Conservation (phyloP, 92 coral and sea anemone species). For the Scolanthus callimorphus region DNA sequence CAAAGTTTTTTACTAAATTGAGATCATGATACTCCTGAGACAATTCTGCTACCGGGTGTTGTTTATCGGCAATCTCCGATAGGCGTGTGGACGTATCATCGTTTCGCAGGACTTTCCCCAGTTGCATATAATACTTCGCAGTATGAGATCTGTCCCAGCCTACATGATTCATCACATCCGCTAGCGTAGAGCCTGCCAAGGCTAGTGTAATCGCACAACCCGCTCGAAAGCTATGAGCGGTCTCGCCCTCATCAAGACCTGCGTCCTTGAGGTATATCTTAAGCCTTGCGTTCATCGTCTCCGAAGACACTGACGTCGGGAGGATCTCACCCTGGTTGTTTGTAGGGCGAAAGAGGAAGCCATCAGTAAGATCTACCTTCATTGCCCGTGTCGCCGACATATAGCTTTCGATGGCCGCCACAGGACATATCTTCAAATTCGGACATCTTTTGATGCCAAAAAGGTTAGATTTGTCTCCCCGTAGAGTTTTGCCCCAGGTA, state of each 20-base stretch:
- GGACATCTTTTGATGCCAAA: conserved; percentile 34
- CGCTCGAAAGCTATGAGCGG: conserved; percentile 43
- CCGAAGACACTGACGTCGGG: too few species aligned
- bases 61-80: conserved; percentile 36
- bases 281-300: too few species aligned
- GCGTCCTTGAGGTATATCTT: too few species aligned
- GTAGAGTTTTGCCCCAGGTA: conserved; percentile 48
- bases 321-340: conserved; percentile 13
- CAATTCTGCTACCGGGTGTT: conserved; percentile 10
- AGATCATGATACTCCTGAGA: conserved; percentile 28
- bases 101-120: conserved; percentile 40
- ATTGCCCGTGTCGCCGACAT: conserved; percentile 30
- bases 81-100: conserved; percentile 20
- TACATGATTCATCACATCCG: conserved; percentile 46
- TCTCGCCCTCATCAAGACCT: too few species aligned
- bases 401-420: conserved; percentile 25
- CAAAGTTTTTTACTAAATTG: conserved; percentile 31
- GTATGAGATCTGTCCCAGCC: conserved; percentile 58
- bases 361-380: conserved; percentile 32
- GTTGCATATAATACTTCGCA: conserved; percentile 40
- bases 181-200: conserved; percentile 39
- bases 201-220: conserved; percentile 40
- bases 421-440: conserved; percentile 21
- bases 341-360: conserved; percentile 35
- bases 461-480: conserved; percentile 30